Conservation (phyloP, 53 echinoderm and acorn worm genomes). For the Stichopus horrens region DNA sequence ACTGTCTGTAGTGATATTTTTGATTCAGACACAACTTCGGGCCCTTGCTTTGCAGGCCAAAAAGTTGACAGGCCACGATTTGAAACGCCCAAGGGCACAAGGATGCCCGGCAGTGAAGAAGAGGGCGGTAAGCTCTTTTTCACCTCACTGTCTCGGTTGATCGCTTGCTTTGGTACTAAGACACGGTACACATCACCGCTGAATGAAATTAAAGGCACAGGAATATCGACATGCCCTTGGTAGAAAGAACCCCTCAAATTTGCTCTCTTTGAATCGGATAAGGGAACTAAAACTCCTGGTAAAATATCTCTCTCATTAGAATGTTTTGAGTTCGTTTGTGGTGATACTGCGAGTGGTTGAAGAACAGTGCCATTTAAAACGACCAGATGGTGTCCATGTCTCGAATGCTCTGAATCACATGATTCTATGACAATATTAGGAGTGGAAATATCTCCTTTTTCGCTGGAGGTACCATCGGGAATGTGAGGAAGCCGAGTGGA, state of each 20-base stretch:
- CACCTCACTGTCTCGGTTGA: background rate
- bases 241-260: background rate
- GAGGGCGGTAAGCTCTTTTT: slow-evolving; percentile 2
- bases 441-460: background rate
- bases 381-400: background rate
- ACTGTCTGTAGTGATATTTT: too few species aligned
- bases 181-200: slow-evolving; percentile 16
- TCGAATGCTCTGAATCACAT: background rate
- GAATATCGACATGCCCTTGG: slow-evolving; percentile 8
- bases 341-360: slow-evolving; percentile 3
- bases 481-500: too few species aligned
- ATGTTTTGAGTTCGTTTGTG: background rate
- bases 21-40: too few species aligned
- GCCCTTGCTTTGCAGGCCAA: too few species aligned
- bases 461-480: background rate
- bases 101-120: background rate
- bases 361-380: slow-evolving; percentile 28
- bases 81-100: background rate
- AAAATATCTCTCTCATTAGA: background rate
- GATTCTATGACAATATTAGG: slow-evolving; percentile 25
- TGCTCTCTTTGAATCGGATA: slow-evolving; percentile 5
- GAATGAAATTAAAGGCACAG: slow-evolving; percentile 2
- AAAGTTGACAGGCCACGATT: too few species aligned
- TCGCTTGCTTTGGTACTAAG: background rate
- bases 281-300: slow-evolving; percentile 25